Evolutionary conservation across 2,113 vertebrate species (phyloP).

Genomic region (Thunnus thynnus): DNA sequence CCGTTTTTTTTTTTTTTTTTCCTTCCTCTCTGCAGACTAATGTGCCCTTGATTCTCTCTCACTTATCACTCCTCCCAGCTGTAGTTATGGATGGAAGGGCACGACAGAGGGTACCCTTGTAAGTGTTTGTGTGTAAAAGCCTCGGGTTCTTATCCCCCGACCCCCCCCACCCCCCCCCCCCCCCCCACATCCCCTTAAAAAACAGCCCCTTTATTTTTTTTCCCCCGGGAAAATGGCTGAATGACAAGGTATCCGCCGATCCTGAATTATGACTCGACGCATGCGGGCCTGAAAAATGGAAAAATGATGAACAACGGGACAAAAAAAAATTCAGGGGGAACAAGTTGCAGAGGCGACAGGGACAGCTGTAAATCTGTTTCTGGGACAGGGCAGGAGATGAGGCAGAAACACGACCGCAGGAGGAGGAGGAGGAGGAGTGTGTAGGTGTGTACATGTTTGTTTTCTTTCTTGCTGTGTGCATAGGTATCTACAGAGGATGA

Average conservation of each 20-base stretch:
- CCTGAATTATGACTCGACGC: conserved; percentile 65
- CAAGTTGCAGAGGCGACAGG: conserved; percentile 67
- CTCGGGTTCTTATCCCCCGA: conserved; percentile 35
- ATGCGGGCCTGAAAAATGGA: conserved; percentile 73
- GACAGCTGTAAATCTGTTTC: conserved; percentile 74
- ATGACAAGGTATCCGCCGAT: conserved; percentile 60
- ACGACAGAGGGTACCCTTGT: conserved; percentile 31
- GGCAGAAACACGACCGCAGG: conserved; percentile 4
- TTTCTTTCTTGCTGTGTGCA: conserved; percentile 18
- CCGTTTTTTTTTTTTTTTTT: not conserved
- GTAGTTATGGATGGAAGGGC: conserved; percentile 53
- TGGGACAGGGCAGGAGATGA: conserved; percentile 67
- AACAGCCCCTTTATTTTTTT: conserved; percentile 50
- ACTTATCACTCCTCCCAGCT: conserved; percentile 68
- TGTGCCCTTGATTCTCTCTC: conserved; percentile 64
- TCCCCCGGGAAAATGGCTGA: conserved; percentile 40
- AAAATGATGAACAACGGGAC: conserved; percentile 79
- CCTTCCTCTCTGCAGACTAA: conserved; percentile 41
- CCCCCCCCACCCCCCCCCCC: not conserved
- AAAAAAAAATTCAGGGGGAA: conserved; percentile 50
- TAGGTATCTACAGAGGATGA: conserved; percentile 39
- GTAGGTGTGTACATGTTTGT: conserved; percentile 43
- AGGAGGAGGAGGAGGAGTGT: not conserved
- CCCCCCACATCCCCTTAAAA: conserved; percentile 11
- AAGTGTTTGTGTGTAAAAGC: conserved; percentile 51